Conservation (phyloP, 2,113 vertebrate species). For the Pluvialis apricaria region DNA sequence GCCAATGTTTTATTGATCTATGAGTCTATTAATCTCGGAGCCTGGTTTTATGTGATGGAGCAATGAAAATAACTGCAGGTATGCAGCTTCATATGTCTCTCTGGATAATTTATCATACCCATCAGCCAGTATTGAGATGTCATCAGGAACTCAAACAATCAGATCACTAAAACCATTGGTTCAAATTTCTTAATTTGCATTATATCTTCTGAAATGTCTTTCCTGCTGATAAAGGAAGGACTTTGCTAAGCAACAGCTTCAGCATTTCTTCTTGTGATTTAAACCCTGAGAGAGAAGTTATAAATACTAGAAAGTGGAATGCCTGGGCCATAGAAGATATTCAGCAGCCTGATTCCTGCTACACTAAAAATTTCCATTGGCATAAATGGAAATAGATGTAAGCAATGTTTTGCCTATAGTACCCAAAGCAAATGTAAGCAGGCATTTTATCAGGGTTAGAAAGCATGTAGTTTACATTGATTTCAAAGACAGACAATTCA, state of each 20-base stretch:
- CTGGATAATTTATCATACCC: not conserved
- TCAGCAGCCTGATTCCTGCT: not conserved
- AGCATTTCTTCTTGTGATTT: not conserved
- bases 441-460: not conserved
- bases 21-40: not conserved
- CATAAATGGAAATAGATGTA: not conserved
- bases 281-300: not conserved
- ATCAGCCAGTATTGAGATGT: not conserved
- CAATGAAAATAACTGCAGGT: not conserved
- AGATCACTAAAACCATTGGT: not conserved
- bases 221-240: not conserved
- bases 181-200: not conserved
- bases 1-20: not conserved
- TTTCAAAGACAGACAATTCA: not conserved
- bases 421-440: not conserved
- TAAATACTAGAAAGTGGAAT: not conserved
- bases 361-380: not conserved
- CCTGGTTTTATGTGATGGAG: not conserved
- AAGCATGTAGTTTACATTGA: not conserved
- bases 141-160: not conserved
- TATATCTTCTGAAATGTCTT: not conserved
- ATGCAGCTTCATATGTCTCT: not conserved
- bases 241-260: constrained; percentile 37
- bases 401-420: constrained; percentile 12
- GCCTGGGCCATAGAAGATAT: not conserved